These are phyloP conservation scores for Meloidogyne floridensis DNA, from an alignment of 1,140 invertebrate genomes.

Conservation along the genomic window DNA sequence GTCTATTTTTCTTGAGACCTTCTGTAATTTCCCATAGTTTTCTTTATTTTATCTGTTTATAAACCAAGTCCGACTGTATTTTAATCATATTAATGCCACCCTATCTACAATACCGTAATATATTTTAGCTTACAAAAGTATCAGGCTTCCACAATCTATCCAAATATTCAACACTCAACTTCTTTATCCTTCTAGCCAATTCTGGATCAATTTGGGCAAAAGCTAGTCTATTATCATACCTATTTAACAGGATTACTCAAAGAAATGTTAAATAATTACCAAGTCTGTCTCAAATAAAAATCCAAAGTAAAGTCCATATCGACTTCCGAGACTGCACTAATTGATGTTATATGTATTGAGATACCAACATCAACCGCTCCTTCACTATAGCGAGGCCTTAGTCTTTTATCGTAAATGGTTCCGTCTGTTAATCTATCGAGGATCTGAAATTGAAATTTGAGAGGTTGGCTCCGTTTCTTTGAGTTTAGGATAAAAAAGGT, in stretches of 20 bases:
- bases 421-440: slow-evolving; percentile 54
- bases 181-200: slow-evolving; percentile 77
- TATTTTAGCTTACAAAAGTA: slow-evolving; percentile 69
- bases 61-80: too few species aligned
- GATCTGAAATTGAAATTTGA: slow-evolving; percentile 33
- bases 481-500: too few species aligned
- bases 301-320: slow-evolving; percentile 67
- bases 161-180: slow-evolving; percentile 81
- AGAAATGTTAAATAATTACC: slow-evolving; percentile 68
- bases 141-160: slow-evolving; percentile 97
- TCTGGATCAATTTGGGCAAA: slow-evolving; percentile 77
- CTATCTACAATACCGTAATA: too few species aligned
- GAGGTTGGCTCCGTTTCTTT: too few species aligned
- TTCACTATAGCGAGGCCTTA: slow-evolving; percentile 96
- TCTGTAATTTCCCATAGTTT: too few species aligned
- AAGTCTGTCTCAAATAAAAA: slow-evolving; percentile 79
- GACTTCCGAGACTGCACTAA: slow-evolving; percentile 69
- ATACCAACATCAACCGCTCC: slow-evolving; percentile 66
- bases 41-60: too few species aligned
- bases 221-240: slow-evolving; percentile 88
- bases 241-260: slow-evolving; percentile 66
- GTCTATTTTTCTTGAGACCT: too few species aligned
- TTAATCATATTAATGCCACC: too few species aligned
- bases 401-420: slow-evolving; percentile 85
- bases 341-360: slow-evolving; percentile 60